These are phyloP conservation scores for Phalera bucephala DNA, from an alignment of 2,888 invertebrate species.

Conservation along the genomic window DNA sequence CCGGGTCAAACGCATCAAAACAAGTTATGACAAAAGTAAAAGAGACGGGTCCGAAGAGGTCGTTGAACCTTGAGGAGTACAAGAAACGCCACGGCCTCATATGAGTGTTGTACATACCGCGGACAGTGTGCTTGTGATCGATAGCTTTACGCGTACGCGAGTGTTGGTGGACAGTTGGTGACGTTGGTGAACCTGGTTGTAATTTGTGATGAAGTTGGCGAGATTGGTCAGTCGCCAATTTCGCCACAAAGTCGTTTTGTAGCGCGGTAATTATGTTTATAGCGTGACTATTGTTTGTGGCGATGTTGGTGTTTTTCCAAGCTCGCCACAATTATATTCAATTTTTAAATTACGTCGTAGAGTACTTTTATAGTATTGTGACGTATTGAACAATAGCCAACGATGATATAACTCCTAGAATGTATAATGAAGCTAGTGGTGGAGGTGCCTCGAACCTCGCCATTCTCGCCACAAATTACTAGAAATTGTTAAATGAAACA, in stretches of 20 bases:
- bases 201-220: constrained; percentile 1
- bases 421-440: too few relatives aligned
- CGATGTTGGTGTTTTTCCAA: not conserved
- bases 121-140: constrained; percentile 14
- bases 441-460: too few relatives aligned
- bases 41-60: constrained; percentile 92
- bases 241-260: not conserved
- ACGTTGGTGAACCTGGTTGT: too few relatives aligned
- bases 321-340: not conserved
- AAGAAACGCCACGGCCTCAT: constrained; percentile 96
- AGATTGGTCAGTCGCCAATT: not conserved
- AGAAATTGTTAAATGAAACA: not conserved
- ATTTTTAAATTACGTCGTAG: not conserved
- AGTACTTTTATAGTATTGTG: not conserved
- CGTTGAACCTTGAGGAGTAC: constrained; percentile 95
- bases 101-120: constrained; percentile 54
- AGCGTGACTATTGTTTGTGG: not conserved
- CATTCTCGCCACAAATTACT: not conserved
- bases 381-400: too few relatives aligned
- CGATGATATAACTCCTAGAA: too few relatives aligned
- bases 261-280: not conserved
- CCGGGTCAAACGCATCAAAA: constrained; percentile 89
- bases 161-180: not conserved
- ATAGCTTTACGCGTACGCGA: not conserved
- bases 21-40: constrained; percentile 86